Base-by-base conservation (phyloP, 2,113 vertebrate genomes). In the Syrrhaptes paradoxus region DNA sequence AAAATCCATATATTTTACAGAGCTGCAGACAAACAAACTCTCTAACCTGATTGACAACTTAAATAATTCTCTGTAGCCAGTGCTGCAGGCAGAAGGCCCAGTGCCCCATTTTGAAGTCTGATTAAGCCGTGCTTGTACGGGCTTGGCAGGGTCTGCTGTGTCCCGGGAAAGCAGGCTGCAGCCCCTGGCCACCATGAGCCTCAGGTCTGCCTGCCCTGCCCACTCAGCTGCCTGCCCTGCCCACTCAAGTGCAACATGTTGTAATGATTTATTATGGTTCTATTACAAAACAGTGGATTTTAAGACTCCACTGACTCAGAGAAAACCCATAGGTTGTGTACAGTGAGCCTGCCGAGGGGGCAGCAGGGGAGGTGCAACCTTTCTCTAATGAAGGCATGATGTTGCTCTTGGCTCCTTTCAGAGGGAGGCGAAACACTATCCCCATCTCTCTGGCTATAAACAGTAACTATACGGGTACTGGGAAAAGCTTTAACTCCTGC, bases 401-500 rank as follows among this genome's bases (percentile, higher is more conserved):
- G 68, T 65, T 5, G 7, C 67, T 78, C 58, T 88, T 88, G 80
- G 88, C 83, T 81, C 41, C 70, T 83, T 89, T 89, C 5, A 14
- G n/a, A 6, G 41, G 0, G 8, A 91, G 29, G 55, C 58, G 88
- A 96, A 96, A 94, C 31, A 46, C 81, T 93, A 81, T 82, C 79
- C 62, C 38, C 58, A 26, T 46, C 48, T 46, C 89, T 62, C 62
- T 0, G 4, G 72, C 81, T 97, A 92, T 88, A 95, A 94, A 94
- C 78, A 81, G 72, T 5, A 96, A 88, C 88, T 3, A 1, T 63
- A 76, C 0, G 16, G 79, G 63, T 77, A 62, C 80, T 68, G 87
- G 82, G 65, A 73, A 80, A 89, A 74, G 57, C 84, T 68, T 85
- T 81, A 84, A 70, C 82, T 92, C 88, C 81, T 76, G 31, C 73